Conservation (phyloP, 2,888 invertebrate species). For the Tanypteryx hageni region DNA sequence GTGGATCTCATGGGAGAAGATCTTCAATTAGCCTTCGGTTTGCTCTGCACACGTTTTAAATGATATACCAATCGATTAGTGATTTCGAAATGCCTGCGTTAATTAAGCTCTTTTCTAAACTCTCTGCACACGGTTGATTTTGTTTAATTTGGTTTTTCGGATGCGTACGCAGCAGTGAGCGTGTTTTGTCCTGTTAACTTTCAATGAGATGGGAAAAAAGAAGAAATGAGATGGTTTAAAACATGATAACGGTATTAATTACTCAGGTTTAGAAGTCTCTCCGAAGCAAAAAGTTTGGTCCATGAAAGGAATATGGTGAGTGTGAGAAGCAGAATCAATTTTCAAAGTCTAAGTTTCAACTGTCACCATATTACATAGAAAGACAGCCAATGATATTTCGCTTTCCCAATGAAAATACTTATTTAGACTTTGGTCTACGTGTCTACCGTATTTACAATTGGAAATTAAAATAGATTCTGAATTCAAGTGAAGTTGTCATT, state of each 20-base stretch:
- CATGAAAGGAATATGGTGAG: too few relatives aligned
- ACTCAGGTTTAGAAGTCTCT: not conserved
- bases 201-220: not conserved
- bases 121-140: not conserved
- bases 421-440: too few relatives aligned
- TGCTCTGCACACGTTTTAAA: constrained; percentile 7
- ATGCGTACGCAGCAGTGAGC: not conserved
- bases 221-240: not conserved
- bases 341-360: too few relatives aligned
- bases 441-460: too few relatives aligned
- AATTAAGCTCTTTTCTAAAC: not conserved
- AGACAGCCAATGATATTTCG: too few relatives aligned
- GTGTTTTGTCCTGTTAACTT: not conserved
- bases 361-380: too few relatives aligned
- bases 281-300: too few relatives aligned
- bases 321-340: too few relatives aligned
- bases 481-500: too few relatives aligned
- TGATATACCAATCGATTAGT: not conserved
- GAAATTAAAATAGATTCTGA: too few relatives aligned
- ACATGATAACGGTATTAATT: not conserved
- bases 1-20: not conserved
- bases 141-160: not conserved
- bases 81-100: not conserved
- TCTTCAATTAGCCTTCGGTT: constrained; percentile 7
- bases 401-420: too few relatives aligned